A percentile compares a stretch with the other conserved stretches of the same genome.
Conservation (phyloP, 2,888 invertebrate genomes). For the Steromphala cineraria region DNA sequence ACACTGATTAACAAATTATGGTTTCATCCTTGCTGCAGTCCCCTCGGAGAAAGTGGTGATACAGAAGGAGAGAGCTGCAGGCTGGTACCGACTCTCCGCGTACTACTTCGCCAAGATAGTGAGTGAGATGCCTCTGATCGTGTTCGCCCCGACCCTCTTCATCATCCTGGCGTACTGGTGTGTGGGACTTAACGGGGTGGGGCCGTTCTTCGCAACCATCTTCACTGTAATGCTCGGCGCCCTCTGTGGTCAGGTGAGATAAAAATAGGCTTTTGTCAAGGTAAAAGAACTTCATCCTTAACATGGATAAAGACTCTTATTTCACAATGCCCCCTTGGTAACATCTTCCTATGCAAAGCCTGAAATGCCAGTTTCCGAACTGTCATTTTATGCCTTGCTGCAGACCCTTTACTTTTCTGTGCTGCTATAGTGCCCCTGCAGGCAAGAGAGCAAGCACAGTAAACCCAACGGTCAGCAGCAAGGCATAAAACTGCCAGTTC, state of each 20-base stretch:
- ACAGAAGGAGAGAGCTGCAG: slow-evolving; percentile 86
- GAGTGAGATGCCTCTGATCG: slow-evolving; percentile 85
- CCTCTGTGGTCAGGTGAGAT: slow-evolving; percentile 82
- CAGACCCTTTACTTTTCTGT: too few relatives aligned
- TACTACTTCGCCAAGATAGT: slow-evolving; percentile 89
- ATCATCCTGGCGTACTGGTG: slow-evolving; percentile 87
- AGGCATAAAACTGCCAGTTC: too few relatives aligned
- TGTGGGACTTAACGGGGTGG: slow-evolving; percentile 82
- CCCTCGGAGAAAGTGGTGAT: slow-evolving; percentile 88
- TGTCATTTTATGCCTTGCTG: too few relatives aligned
- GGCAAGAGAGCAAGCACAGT: too few relatives aligned
- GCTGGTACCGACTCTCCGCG: slow-evolving; percentile 86
- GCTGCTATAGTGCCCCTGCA: too few relatives aligned
- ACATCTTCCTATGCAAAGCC: too few relatives aligned
- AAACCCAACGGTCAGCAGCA: too few relatives aligned
- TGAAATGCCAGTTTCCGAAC: too few relatives aligned
- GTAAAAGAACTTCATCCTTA: too few relatives aligned
- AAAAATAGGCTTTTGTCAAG: neutral
- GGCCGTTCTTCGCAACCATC: slow-evolving; percentile 82
- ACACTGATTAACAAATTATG: too few relatives aligned
- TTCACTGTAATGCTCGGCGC: slow-evolving; percentile 84
- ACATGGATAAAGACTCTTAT: too few relatives aligned
- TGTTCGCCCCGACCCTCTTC: slow-evolving; percentile 86
- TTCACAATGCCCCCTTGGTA: too few relatives aligned
- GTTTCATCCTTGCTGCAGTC: slow-evolving; percentile 79